phyloP scores from a whole-genome alignment of 2,888 invertebrate species.

The Liopterus haemorrhoidalis region DNA sequence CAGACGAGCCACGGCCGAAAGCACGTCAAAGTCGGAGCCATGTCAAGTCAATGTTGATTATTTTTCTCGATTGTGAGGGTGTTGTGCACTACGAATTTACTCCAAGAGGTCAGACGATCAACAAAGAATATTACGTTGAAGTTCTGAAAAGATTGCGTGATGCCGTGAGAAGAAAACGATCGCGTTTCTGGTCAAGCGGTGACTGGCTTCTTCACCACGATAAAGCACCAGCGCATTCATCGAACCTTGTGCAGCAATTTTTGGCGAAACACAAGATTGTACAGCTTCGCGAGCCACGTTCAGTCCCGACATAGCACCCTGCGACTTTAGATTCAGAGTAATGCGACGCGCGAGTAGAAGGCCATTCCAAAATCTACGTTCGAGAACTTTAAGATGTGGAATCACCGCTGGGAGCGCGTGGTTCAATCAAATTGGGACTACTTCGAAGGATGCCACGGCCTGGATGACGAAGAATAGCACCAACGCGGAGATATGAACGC shows the following conservation, averaged over 20 bases:
- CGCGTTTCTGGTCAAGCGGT: slow-evolving; percentile 24
- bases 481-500: too few species aligned
- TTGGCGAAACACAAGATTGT: slow-evolving; percentile 27
- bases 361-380: too few species aligned
- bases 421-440: too few species aligned
- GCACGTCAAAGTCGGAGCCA: too few species aligned
- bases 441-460: too few species aligned
- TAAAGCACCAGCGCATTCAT: slow-evolving; percentile 22
- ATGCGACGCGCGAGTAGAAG: too few species aligned
- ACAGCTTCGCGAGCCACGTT: slow-evolving; percentile 26
- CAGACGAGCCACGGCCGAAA: too few species aligned
- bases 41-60: slow-evolving; percentile 21
- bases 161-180: slow-evolving; percentile 27
- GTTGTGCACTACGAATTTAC: slow-evolving; percentile 9
- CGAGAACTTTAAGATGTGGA: too few species aligned
- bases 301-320: slow-evolving; percentile 27
- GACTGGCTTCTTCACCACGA: slow-evolving; percentile 30
- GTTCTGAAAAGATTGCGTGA: slow-evolving; percentile 30
- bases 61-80: slow-evolving; percentile 20
- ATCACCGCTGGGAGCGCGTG: too few species aligned
- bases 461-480: too few species aligned
- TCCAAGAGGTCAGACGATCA: slow-evolving; percentile 20
- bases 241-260: slow-evolving; percentile 21
- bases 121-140: slow-evolving; percentile 26
- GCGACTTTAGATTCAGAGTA: too few species aligned